These are phyloP conservation scores for Solenodon paradoxus DNA, from an alignment of 2,113 vertebrate species.

Conservation along the genomic window DNA sequence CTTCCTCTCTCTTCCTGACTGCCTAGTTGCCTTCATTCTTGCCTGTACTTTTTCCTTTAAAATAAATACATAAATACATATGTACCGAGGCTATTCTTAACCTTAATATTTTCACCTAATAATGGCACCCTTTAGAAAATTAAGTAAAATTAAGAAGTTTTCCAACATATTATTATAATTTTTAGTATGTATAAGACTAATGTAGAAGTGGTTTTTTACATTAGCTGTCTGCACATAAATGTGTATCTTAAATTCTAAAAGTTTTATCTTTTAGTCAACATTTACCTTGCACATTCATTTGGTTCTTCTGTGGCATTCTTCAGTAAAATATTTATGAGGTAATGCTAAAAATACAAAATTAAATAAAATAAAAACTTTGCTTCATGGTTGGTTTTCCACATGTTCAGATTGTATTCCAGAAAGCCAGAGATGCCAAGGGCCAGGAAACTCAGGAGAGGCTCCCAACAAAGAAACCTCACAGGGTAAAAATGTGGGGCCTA, in stretches of 20 bases:
- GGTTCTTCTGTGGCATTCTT: slow-evolving; percentile 93
- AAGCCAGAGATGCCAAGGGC: not conserved
- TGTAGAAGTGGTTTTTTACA: not conserved
- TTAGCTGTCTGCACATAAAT: not conserved
- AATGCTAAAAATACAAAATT: slow-evolving; percentile 86
- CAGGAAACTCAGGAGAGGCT: not conserved
- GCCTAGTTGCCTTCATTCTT: no score
- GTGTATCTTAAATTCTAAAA: slow-evolving; percentile 48
- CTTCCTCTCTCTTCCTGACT: no score
- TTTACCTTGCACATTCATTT: slow-evolving; percentile 94
- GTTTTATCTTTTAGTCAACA: slow-evolving; percentile 47
- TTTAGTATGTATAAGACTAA: not conserved
- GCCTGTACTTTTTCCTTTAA: no score
- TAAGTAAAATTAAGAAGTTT: slow-evolving; percentile 18
- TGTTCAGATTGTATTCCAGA: not conserved
- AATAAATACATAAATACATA: no score
- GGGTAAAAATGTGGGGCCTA: not conserved
- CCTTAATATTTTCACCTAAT: not conserved
- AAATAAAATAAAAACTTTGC: slow-evolving; percentile 65
- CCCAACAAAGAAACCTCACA: not conserved
- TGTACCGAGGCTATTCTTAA: no score
- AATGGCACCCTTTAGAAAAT: not conserved
- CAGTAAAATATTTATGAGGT: slow-evolving; percentile 92
- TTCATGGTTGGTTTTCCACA: slow-evolving; percentile 1
- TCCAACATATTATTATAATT: not conserved